These are phyloP conservation scores for Drosophila kambysellisi DNA, from an alignment of 2,888 invertebrate genomes.

Conservation along the genomic window DNA sequence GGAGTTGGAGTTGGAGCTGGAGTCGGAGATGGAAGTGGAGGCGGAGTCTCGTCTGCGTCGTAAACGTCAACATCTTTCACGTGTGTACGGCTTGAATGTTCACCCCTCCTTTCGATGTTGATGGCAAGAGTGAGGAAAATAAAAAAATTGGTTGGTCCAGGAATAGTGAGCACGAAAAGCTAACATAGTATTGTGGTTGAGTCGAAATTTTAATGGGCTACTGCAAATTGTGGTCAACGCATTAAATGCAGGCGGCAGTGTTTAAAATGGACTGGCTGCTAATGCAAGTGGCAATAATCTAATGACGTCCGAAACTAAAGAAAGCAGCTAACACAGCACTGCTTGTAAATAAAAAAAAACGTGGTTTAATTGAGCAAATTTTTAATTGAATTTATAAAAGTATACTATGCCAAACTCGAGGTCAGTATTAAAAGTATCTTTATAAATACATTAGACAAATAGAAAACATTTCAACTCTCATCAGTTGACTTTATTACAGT, in stretches of 20 bases:
- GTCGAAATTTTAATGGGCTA: slow-evolving; percentile 69
- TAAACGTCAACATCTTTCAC: slow-evolving; percentile 76
- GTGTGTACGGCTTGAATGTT: slow-evolving; percentile 21
- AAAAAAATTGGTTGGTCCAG: slow-evolving; percentile 31
- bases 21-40: slow-evolving; percentile 13
- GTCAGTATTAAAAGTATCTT: neutral
- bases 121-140: slow-evolving; percentile 30
- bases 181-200: slow-evolving; percentile 37
- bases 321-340: slow-evolving; percentile 1
- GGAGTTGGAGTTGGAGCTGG: slow-evolving; percentile 17
- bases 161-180: slow-evolving; percentile 31
- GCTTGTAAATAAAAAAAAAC: neutral
- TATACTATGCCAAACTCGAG: neutral
- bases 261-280: slow-evolving; percentile 23
- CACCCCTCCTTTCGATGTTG: slow-evolving; percentile 19
- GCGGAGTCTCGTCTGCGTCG: slow-evolving; percentile 53
- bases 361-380: neutral
- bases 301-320: slow-evolving; percentile 1
- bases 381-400: neutral
- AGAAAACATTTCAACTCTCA: neutral
- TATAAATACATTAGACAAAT: neutral
- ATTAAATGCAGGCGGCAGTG: slow-evolving; percentile 48
- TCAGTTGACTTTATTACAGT: too few species aligned
- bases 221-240: slow-evolving; percentile 48
- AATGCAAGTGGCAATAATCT: slow-evolving; percentile 31